phyloP scores from a whole-genome alignment of 2,797 vertebrate genomes.

The Oceanodroma leucorhoa region DNA sequence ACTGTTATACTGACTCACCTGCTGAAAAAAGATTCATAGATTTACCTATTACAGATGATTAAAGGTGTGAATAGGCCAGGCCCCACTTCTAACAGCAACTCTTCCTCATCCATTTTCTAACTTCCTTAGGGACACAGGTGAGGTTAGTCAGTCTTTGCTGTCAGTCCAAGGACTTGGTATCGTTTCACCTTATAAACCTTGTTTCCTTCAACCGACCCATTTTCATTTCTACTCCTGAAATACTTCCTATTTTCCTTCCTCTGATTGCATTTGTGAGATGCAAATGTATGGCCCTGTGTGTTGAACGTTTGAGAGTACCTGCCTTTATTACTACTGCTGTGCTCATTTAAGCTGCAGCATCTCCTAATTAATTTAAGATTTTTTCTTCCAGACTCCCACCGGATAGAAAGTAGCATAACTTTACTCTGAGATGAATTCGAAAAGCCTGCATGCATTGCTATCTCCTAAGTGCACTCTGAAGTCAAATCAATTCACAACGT shows the following conservation, averaged over 20 bases:
- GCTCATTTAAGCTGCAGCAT: background rate
- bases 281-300: background rate
- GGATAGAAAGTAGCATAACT: background rate
- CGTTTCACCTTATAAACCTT: background rate
- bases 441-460: background rate
- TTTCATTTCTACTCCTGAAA: background rate
- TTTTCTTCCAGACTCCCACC: background rate
- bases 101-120: background rate
- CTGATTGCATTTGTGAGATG: background rate
- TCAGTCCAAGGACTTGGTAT: background rate
- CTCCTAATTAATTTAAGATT: background rate
- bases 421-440: background rate
- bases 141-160: background rate
- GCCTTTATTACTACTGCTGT: background rate
- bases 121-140: background rate
- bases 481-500: conserved; percentile 48
- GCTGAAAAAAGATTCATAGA: background rate
- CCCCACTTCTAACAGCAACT: background rate
- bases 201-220: background rate
- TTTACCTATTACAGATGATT: background rate
- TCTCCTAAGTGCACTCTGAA: conserved; percentile 43
- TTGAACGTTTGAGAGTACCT: background rate
- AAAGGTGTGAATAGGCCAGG: background rate
- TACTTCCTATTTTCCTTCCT: background rate
- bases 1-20: background rate